Base-by-base conservation (phyloP, 1,140 invertebrate species). In the Brachionus angularis region DNA sequence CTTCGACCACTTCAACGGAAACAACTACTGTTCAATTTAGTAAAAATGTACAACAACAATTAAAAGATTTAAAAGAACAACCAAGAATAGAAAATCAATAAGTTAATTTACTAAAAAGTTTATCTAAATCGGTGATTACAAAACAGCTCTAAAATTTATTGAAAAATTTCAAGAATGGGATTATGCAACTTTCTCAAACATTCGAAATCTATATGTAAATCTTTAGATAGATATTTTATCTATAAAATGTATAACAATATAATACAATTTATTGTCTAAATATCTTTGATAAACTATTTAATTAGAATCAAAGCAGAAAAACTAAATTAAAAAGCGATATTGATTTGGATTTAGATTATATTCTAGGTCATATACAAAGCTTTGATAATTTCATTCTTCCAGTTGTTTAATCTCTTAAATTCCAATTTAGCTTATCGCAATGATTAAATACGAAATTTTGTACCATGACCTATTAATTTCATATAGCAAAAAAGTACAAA, bases 401-500 rank as follows among this genome's bases (percentile, higher is more conserved):
- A 12, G 94, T 99, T 10, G 95, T 98, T 34, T 96, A 99, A 80
- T 93, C 94, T 0, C 85, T 99, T 36, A 97, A 97, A 82, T 98
- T 81, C 89, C 89, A 75, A 90, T 98, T 62, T 96, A 99, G 80
- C 83, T 98, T 46, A 90, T 90, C 10, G 94, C 94, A 14, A 82
- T 98, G 50, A 82, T 98, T 75, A 93, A 98, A 79, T 98, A 96
- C 83, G 91, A 98, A 16, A 91, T 91, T 12, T 97, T 98, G 84
- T 91, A 98, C 82, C 86, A 94, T 80, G 93, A 97, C 84, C 83
- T 99, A 72, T 83, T 98, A 25, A 89, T 99, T 75, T 81, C n/a
- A n/a, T 99, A 47, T 92, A 96, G 81, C 96, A 99, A 83, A 91
- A 99, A 74, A 90, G 98, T 67, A 92, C 96, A 82, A 98, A 97